A percentile compares a stretch with the other conserved stretches of the same genome.
These are phyloP conservation scores for Helostoma temminkii DNA, from an alignment of 2,797 vertebrate genomes.

Conservation along the genomic window DNA sequence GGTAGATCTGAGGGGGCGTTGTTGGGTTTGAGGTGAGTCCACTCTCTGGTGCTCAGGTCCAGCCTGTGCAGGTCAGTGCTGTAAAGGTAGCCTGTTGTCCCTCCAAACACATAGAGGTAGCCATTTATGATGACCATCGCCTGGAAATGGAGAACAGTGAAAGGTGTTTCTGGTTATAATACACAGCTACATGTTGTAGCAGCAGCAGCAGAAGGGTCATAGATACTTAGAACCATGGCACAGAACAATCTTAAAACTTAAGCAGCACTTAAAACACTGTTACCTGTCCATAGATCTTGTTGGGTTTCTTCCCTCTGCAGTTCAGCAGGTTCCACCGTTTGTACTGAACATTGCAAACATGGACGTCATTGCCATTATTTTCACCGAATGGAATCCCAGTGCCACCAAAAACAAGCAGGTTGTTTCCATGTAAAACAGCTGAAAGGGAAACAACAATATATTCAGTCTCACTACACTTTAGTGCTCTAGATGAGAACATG, in stretches of 20 bases:
- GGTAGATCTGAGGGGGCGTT: slow-evolving; percentile 92
- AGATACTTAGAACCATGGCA: too few species aligned
- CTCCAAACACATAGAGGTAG: slow-evolving; percentile 96
- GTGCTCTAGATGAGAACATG: neutral
- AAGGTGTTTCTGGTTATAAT: neutral
- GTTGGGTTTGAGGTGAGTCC: slow-evolving; percentile 96
- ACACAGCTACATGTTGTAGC: neutral
- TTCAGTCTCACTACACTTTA: neutral
- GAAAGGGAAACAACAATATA: slow-evolving; percentile 9
- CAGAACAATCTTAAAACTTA: too few species aligned
- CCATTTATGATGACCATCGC: slow-evolving; percentile 93
- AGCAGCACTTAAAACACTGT: rapidly evolving
- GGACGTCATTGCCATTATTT: slow-evolving; percentile 96
- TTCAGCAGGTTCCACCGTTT: slow-evolving; percentile 95
- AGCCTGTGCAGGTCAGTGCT: slow-evolving; percentile 96
- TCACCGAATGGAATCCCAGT: slow-evolving; percentile 98
- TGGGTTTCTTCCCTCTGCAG: slow-evolving; percentile 96
- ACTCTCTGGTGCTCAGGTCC: slow-evolving; percentile 94
- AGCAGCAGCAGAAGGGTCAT: neutral
- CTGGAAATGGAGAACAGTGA: slow-evolving; percentile 47
- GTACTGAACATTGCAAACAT: slow-evolving; percentile 96
- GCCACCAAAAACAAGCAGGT: slow-evolving; percentile 97
- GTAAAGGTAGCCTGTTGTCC: slow-evolving; percentile 97
- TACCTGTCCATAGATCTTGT: slow-evolving; percentile 98
- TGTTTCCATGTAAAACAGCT: slow-evolving; percentile 97